Conservation (phyloP, 1,140 invertebrate genomes). For the Calycopis cecrops region DNA sequence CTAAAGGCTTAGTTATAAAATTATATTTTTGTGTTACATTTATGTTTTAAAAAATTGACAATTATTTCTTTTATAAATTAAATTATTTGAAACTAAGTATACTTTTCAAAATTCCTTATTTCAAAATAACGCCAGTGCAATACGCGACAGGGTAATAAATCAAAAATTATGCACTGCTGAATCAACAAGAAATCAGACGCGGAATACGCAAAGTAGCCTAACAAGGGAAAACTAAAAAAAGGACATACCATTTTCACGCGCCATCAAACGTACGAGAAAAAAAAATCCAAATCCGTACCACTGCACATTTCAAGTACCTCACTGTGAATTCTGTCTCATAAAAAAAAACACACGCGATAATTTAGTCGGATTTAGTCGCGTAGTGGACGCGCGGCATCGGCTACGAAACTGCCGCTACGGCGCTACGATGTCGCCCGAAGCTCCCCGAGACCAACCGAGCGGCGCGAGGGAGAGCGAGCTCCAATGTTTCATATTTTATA, state of each 20-base stretch:
- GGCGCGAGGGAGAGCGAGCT: slow-evolving; percentile 38
- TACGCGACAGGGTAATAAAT: not conserved
- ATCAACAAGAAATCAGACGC: not conserved
- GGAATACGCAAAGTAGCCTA: not conserved
- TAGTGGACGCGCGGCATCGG: slow-evolving; percentile 32
- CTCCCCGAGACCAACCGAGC: slow-evolving; percentile 39
- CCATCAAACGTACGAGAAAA: slow-evolving; percentile 45
- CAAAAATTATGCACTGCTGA: slow-evolving; percentile 3
- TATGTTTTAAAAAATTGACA: too few relatives aligned
- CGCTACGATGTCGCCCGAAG: slow-evolving; percentile 46
- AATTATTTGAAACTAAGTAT: too few relatives aligned
- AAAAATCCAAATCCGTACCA: slow-evolving; percentile 33
- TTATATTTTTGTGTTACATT: too few relatives aligned
- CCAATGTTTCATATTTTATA: slow-evolving; percentile 72
- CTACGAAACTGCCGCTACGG: slow-evolving; percentile 66
- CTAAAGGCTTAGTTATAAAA: too few relatives aligned
- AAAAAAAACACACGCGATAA: slow-evolving; percentile 21
- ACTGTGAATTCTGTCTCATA: slow-evolving; percentile 38
- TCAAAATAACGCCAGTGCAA: not conserved
- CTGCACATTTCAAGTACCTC: slow-evolving; percentile 50
- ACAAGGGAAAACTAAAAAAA: not conserved
- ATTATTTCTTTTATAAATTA: too few relatives aligned
- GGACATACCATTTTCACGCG: slow-evolving; percentile 59
- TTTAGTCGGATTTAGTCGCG: slow-evolving; percentile 11
- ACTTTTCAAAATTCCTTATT: not conserved